These are phyloP conservation scores for Portevinia maculata DNA, from an alignment of 2,888 invertebrate genomes.

Conservation along the genomic window DNA sequence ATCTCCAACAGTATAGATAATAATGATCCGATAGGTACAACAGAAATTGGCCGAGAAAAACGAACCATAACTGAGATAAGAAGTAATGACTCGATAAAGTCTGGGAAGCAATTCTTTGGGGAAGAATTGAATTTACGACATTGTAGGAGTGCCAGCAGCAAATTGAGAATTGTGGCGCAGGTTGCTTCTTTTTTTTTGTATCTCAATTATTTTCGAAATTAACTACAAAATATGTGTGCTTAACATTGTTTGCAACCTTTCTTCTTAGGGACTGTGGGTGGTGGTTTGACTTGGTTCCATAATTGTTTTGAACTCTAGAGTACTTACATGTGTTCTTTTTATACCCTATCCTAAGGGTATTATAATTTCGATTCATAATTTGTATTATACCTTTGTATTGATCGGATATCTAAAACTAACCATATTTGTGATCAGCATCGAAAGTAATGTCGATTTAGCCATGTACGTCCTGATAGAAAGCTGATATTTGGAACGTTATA, in stretches of 20 bases:
- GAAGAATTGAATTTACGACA: conserved; percentile 42
- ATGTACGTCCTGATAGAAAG: too few species aligned
- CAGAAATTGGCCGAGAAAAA: conserved; percentile 20
- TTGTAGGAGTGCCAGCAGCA: conserved; percentile 1
- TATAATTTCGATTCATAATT: too few species aligned
- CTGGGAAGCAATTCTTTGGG: conserved; percentile 24
- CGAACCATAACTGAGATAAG: conserved; percentile 41
- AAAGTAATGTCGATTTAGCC: too few species aligned
- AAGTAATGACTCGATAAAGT: conserved; percentile 42
- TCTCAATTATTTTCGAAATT: conserved; percentile 23
- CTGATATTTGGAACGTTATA: too few species aligned
- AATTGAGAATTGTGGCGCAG: conserved; percentile 37
- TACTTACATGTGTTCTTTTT: too few species aligned
- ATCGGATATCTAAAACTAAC: too few species aligned
- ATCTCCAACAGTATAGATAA: conserved; percentile 29
- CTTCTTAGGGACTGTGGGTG: neutral
- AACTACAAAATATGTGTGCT: conserved; percentile 13
- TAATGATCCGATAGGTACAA: conserved; percentile 34
- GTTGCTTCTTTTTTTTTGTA: conserved; percentile 25
- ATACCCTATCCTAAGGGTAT: too few species aligned
- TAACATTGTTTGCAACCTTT: neutral
- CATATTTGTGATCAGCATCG: too few species aligned
- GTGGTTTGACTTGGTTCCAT: too few species aligned
- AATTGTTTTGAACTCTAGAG: too few species aligned
- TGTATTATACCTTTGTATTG: too few species aligned